Evolutionary conservation across 2,888 invertebrate species (phyloP).

Genomic region (Linnaemya vulpina): DNA sequence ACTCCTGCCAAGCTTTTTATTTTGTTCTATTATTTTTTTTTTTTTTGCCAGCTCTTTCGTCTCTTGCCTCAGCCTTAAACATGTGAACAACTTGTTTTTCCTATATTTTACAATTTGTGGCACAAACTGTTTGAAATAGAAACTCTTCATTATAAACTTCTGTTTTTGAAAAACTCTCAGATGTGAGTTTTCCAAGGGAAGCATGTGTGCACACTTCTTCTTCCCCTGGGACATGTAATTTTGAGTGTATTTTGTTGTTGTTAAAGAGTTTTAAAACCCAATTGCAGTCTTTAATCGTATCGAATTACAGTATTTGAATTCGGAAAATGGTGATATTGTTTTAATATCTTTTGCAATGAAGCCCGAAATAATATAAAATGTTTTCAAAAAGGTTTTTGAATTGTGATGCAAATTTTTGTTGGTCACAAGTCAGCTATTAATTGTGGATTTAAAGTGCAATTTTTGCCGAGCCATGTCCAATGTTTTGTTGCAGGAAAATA

Average conservation of each 20-base stretch:
- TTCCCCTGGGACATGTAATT: not conserved
- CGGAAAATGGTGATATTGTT: slow-evolving; percentile 64
- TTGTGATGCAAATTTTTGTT: too few relatives aligned
- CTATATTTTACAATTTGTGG: slow-evolving; percentile 8
- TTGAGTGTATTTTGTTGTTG: slow-evolving; percentile 19
- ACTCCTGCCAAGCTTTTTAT: not conserved
- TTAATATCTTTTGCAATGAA: slow-evolving; percentile 40
- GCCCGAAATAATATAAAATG: slow-evolving; percentile 23
- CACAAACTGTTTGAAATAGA: slow-evolving; percentile 52
- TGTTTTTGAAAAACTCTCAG: too few relatives aligned
- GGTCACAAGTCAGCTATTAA: too few relatives aligned
- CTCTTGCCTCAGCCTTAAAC: not conserved
- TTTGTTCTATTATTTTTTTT: too few relatives aligned
- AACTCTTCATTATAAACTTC: slow-evolving; percentile 1
- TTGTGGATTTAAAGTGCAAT: too few relatives aligned
- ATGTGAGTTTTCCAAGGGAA: too few relatives aligned
- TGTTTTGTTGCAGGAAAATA: too few relatives aligned
- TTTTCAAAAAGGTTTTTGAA: too few relatives aligned
- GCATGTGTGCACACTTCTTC: too few relatives aligned
- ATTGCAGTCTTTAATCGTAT: slow-evolving; percentile 47
- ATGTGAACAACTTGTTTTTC: not conserved
- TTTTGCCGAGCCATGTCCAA: too few relatives aligned
- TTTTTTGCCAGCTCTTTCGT: not conserved
- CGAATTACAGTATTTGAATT: slow-evolving; percentile 48
- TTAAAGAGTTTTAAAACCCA: slow-evolving; percentile 49